Percentiles rank a stretch among this genome's conserved stretches.
phyloP scores from a whole-genome alignment of 2,888 invertebrate species.

The Drepana falcataria region DNA sequence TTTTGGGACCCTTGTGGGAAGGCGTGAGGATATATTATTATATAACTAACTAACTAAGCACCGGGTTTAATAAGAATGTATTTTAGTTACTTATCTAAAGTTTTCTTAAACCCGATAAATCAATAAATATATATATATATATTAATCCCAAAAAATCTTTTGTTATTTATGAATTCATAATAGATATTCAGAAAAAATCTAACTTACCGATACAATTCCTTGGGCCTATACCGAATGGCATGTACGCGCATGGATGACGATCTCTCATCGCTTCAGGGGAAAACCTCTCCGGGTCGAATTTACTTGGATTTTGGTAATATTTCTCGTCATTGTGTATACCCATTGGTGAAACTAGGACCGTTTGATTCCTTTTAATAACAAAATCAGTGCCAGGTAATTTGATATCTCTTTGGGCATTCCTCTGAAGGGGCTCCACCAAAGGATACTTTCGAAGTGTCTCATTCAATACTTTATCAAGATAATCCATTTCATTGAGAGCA shows the following conservation, averaged over 20 bases:
- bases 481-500: constrained; percentile 46
- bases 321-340: constrained; percentile 59
- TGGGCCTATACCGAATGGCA: constrained; percentile 62
- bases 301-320: constrained; percentile 55
- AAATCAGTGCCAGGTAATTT: constrained; percentile 46
- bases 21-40: no score
- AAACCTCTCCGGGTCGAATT: constrained; percentile 69
- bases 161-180: no score
- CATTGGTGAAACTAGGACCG: constrained; percentile 39
- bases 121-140: no score
- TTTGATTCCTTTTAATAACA: constrained; percentile 40
- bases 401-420: constrained; percentile 43
- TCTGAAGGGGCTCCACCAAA: constrained; percentile 48
- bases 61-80: no score
- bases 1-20: no score
- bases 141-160: no score
- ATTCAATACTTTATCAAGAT: constrained; percentile 50
- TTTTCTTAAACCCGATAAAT: no score
- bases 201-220: constrained; percentile 58
- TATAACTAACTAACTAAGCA: no score
- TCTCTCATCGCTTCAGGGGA: constrained; percentile 33
- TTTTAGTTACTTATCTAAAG: no score
- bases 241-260: constrained; percentile 45
- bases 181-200: no score
- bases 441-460: constrained; percentile 65